phyloP scores from a whole-genome alignment of 92 coral and sea anemone genomes.

The Plumapathes pennacea region DNA sequence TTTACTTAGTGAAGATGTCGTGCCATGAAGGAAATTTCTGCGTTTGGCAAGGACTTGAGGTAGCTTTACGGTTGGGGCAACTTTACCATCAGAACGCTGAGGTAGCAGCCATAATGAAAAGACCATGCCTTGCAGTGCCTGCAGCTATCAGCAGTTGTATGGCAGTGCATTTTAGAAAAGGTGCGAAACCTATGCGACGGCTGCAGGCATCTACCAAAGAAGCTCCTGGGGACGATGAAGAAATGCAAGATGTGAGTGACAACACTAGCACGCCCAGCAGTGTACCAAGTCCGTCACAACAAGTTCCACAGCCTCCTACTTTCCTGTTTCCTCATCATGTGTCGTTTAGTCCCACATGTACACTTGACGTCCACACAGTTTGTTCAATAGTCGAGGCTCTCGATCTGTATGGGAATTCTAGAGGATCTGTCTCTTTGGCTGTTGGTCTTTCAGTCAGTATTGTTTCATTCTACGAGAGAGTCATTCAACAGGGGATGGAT shows the following conservation, averaged over 20 bases:
- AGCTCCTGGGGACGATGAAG: too few relatives aligned
- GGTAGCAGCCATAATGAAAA: too few relatives aligned
- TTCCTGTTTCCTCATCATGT: slow-evolving; percentile 35
- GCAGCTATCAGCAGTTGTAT: too few relatives aligned
- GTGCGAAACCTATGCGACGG: too few relatives aligned
- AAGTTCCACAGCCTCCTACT: not conserved
- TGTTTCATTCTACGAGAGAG: slow-evolving; percentile 32
- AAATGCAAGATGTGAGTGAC: too few relatives aligned
- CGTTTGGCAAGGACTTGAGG: slow-evolving; percentile 29
- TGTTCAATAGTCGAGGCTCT: slow-evolving; percentile 73
- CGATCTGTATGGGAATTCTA: slow-evolving; percentile 23
- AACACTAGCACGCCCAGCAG: slow-evolving; percentile 12
- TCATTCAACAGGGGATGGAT: slow-evolving; percentile 9
- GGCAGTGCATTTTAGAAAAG: too few relatives aligned
- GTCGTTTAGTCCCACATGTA: slow-evolving; percentile 36
- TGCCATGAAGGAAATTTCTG: too few relatives aligned
- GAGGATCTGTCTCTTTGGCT: slow-evolving; percentile 57
- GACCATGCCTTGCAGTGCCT: too few relatives aligned
- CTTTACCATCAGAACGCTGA: too few relatives aligned
- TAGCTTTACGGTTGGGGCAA: slow-evolving; percentile 18
- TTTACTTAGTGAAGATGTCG: too few relatives aligned
- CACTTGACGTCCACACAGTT: slow-evolving; percentile 53
- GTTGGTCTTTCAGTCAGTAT: slow-evolving; percentile 50
- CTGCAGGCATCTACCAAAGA: too few relatives aligned
- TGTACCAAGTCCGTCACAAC: not conserved